Conservation (phyloP, 2,797 vertebrate species). For the Fistularia tabacaria region DNA sequence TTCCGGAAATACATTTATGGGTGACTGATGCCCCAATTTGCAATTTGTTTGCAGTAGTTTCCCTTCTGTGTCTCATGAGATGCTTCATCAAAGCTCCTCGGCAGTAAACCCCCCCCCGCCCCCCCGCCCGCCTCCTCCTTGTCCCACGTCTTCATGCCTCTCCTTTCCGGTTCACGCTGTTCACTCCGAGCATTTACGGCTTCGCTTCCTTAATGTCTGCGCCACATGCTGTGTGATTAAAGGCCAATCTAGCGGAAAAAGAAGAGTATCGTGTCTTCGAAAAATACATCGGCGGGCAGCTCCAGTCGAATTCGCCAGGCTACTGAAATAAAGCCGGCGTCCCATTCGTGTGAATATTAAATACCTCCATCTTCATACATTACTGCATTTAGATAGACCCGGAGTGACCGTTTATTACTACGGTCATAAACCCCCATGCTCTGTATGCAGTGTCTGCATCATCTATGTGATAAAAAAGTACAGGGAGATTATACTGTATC, state of each 20-base stretch:
- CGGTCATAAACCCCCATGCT: no score
- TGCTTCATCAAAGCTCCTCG: constrained; percentile 29
- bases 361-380: background rate
- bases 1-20: constrained; percentile 8
- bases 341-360: constrained; percentile 30
- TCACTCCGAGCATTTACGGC: constrained; percentile 21
- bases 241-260: constrained; percentile 56
- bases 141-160: constrained; percentile 15
- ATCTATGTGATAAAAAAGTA: no score
- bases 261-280: constrained; percentile 51
- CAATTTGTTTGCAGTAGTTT: constrained; percentile 1
- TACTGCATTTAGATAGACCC: no score
- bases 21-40: background rate
- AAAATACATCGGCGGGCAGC: constrained; percentile 53
- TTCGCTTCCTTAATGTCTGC: constrained; percentile 44
- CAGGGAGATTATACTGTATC: no score
- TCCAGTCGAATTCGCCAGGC: constrained; percentile 43
- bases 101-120: constrained; percentile 22
- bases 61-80: constrained; percentile 11
- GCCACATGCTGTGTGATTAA: constrained; percentile 62
- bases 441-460: no score
- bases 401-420: no score
- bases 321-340: constrained; percentile 25
- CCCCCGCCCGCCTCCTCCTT: constrained; percentile 6
- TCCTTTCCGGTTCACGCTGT: constrained; percentile 19